phyloP scores from a whole-genome alignment of 2,888 invertebrate species.

The Petrolisthes manimaculis region DNA sequence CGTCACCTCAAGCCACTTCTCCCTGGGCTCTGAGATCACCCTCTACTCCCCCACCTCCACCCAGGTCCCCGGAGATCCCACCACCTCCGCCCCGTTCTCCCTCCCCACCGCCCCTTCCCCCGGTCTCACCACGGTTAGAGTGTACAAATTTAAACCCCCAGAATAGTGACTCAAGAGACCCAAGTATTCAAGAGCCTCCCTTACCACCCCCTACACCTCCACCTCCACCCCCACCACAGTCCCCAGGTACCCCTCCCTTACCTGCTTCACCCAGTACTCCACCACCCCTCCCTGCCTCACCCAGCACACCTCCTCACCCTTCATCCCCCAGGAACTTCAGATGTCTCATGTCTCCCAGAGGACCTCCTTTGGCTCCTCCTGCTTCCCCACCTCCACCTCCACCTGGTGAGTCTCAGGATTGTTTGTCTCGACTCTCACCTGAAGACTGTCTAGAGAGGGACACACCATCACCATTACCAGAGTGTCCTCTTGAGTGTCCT shows the following conservation, averaged over 20 bases:
- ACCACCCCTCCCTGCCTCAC: slow-evolving; percentile 23
- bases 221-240: slow-evolving; percentile 12
- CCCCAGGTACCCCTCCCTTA: slow-evolving; percentile 33
- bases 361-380: slow-evolving; percentile 22
- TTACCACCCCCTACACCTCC: slow-evolving; percentile 22
- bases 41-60: slow-evolving; percentile 50
- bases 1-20: slow-evolving; percentile 18
- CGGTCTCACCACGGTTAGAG: slow-evolving; percentile 27
- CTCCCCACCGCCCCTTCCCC: slow-evolving; percentile 27
- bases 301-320: slow-evolving; percentile 31
- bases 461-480: slow-evolving; percentile 63
- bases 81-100: slow-evolving; percentile 43
- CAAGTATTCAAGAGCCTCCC: slow-evolving; percentile 13
- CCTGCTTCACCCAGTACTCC: slow-evolving; percentile 21
- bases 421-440: slow-evolving; percentile 27
- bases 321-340: slow-evolving; percentile 32
- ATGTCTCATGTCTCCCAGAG: slow-evolving; percentile 20
- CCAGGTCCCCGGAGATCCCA: slow-evolving; percentile 40
- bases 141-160: not conserved
- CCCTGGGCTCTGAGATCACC: slow-evolving; percentile 30
- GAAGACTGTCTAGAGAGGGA: slow-evolving; percentile 51
- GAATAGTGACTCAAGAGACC: not conserved
- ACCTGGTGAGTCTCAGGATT: not conserved
- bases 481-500: slow-evolving; percentile 60
- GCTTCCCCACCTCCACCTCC: slow-evolving; percentile 19